Percentiles rank a stretch among this genome's conserved stretches.
phyloP scores from a whole-genome alignment of 2,888 invertebrate genomes.

The Dicranocentrus wangi region DNA sequence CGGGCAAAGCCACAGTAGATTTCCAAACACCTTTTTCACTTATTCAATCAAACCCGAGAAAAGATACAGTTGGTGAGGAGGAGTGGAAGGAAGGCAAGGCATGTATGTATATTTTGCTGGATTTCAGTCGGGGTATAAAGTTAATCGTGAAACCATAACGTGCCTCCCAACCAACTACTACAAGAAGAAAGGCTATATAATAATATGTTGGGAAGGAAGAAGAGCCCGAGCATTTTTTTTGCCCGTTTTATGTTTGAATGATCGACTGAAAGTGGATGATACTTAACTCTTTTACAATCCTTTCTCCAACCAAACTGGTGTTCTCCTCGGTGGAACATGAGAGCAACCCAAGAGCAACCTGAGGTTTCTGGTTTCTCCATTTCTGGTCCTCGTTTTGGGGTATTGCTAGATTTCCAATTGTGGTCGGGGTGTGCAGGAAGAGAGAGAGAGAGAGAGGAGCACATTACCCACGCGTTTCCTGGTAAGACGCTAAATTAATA shows the following conservation, averaged over 20 bases:
- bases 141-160: no score
- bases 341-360: not conserved
- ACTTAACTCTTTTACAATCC: slow-evolving; percentile 35
- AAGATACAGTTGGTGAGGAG: slow-evolving; percentile 4
- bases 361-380: not conserved
- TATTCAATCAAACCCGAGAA: slow-evolving; percentile 7
- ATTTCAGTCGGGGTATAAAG: no score
- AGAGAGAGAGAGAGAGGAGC: no score
- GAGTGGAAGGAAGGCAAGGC: no score
- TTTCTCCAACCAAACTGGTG: not conserved
- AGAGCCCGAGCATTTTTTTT: no score
- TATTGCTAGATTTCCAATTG: slow-evolving; percentile 17
- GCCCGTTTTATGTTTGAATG: slow-evolving; percentile 35
- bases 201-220: no score
- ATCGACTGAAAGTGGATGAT: slow-evolving; percentile 48
- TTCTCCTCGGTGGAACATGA: not conserved
- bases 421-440: no score
- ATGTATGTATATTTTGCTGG: no score
- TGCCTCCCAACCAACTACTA: no score
- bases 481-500: slow-evolving; percentile 56
- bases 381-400: not conserved
- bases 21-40: slow-evolving; percentile 10
- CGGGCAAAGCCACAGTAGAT: not conserved
- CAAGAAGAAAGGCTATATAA: no score
- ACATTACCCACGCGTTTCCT: not conserved